phyloP scores from a whole-genome alignment of 2,113 vertebrate genomes.

The Oenanthe melanoleuca region DNA sequence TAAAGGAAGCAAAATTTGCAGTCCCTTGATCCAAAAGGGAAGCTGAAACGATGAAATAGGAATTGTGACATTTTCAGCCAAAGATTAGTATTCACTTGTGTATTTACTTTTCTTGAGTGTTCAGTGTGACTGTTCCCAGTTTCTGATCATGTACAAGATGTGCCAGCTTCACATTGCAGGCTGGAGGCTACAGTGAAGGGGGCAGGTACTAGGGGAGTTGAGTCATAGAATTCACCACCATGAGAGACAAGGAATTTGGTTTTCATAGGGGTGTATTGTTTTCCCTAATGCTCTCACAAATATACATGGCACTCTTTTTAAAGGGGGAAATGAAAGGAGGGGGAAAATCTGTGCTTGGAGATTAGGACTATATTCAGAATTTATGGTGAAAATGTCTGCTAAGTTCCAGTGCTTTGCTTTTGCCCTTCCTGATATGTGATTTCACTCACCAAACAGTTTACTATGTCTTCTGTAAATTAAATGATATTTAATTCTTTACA shows the following conservation, averaged over 20 bases:
- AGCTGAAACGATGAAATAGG: background rate
- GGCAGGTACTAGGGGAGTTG: background rate
- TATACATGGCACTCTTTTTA: background rate
- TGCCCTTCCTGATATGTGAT: background rate
- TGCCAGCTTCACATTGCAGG: background rate
- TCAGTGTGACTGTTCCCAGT: background rate
- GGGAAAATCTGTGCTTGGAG: accelerated
- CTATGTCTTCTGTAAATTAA: background rate
- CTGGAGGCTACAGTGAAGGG: background rate
- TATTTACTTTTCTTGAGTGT: background rate
- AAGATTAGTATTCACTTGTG: background rate
- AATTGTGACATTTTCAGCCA: background rate
- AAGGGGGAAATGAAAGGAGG: background rate
- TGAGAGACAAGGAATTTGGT: background rate
- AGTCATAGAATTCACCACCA: background rate
- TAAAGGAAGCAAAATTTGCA: background rate
- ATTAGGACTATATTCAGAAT: background rate
- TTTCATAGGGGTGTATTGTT: background rate
- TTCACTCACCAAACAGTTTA: background rate
- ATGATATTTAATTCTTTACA: background rate
- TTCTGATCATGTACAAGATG: background rate
- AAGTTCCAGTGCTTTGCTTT: background rate
- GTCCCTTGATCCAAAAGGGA: background rate
- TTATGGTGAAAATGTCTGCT: background rate
- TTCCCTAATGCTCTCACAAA: background rate